Evolutionary conservation across 2,113 vertebrate genomes (phyloP).

Genomic region (Oreochromis aureus): DNA sequence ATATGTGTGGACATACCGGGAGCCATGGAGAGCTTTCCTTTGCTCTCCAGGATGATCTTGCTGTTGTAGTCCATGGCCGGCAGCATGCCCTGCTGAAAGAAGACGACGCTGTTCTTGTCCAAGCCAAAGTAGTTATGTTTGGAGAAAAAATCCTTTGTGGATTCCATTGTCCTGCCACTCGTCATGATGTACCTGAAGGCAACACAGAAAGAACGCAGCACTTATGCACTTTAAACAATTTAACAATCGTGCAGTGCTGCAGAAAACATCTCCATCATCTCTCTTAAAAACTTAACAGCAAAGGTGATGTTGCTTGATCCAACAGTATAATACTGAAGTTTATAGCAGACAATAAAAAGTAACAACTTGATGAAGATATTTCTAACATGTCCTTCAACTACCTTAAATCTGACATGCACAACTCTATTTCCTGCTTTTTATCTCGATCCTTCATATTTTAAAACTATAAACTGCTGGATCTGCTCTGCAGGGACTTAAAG

Average conservation of each 20-base stretch:
- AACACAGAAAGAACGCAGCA: neutral
- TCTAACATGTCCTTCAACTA: neutral
- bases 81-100: conserved; percentile 98
- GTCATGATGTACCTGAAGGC: conserved; percentile 96
- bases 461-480: neutral
- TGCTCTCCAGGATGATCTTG: conserved; percentile 89
- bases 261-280: neutral
- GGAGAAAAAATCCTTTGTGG: conserved; percentile 85
- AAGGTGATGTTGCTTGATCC: neutral
- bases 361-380: neutral
- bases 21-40: conserved; percentile 89
- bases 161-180: conserved; percentile 89
- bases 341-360: neutral
- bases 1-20: conserved; percentile 74
- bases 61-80: conserved; percentile 90
- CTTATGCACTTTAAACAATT: neutral
- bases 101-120: conserved; percentile 79
- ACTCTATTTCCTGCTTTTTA: neutral
- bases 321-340: neutral
- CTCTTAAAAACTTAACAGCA: fast-evolving
- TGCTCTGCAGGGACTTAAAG: neutral
- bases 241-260: neutral
- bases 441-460: neutral
- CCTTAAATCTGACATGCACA: neutral
- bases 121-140: conserved; percentile 87